These are phyloP conservation scores for Nixonia krombeini DNA, from an alignment of 1,140 invertebrate genomes.

Conservation along the genomic window DNA sequence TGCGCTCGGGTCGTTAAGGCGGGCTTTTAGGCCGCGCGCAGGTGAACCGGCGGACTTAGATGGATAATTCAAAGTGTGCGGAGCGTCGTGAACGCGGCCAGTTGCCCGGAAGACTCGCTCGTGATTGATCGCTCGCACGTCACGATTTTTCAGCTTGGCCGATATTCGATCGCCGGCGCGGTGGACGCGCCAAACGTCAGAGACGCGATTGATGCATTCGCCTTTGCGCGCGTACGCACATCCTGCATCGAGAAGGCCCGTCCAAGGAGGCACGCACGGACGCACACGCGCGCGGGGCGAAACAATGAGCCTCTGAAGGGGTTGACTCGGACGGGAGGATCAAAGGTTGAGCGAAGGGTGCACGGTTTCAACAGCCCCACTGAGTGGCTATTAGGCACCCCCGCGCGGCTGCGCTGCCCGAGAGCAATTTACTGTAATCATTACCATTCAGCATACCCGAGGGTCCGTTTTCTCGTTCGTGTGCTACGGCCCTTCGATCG, in stretches of 20 bases:
- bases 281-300: constrained; percentile 40
- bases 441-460: constrained; percentile 63
- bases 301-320: constrained; percentile 61
- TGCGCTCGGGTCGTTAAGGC: constrained; percentile 51
- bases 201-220: neutral
- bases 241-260: neutral
- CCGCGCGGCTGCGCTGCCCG: constrained; percentile 49
- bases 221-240: neutral
- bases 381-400: constrained; percentile 67
- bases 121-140: too few relatives aligned
- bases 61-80: constrained; percentile 44
- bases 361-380: constrained; percentile 61
- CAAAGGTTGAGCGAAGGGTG: constrained; percentile 65
- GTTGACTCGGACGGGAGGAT: constrained; percentile 62
- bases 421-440: constrained; percentile 67
- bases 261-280: constrained; percentile 12
- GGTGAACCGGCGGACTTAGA: constrained; percentile 50
- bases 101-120: constrained; percentile 47
- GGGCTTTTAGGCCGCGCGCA: constrained; percentile 48
- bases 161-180: too few relatives aligned
- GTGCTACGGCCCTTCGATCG: neutral
- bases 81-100: constrained; percentile 25
- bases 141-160: neutral
- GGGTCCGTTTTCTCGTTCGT: constrained; percentile 46
- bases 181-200: neutral